phyloP scores from a whole-genome alignment of 64 coral and sea anemone genomes.

The Actinia equina region DNA sequence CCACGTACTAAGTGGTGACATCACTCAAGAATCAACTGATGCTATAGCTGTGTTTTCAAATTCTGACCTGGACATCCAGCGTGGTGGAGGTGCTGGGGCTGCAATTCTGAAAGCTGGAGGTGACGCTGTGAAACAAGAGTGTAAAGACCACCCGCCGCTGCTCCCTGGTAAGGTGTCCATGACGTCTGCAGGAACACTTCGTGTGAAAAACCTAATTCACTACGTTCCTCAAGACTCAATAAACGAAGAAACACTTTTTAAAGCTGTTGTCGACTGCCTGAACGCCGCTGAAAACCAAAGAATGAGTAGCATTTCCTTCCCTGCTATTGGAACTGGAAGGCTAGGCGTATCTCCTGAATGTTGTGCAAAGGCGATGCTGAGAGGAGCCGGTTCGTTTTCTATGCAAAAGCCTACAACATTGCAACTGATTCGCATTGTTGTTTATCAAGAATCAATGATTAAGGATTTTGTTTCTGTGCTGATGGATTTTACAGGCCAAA shows the following conservation, averaged over 20 bases:
- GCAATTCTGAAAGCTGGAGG: slow-evolving; percentile 51
- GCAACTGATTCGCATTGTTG: slow-evolving; percentile 42
- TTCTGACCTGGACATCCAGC: slow-evolving; percentile 1
- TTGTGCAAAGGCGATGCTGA: background rate
- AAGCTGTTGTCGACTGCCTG: background rate
- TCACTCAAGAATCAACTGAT: slow-evolving; percentile 57
- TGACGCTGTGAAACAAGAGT: slow-evolving; percentile 9
- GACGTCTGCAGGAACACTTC: slow-evolving; percentile 29
- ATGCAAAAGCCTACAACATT: background rate
- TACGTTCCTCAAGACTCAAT: background rate
- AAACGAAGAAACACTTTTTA: background rate
- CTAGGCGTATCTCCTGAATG: slow-evolving; percentile 16
- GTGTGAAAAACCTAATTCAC: background rate
- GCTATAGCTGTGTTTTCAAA: slow-evolving; percentile 62
- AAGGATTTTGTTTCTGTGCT: slow-evolving; percentile 27
- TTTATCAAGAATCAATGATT: slow-evolving; percentile 57
- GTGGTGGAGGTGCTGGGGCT: slow-evolving; percentile 39
- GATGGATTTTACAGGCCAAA: background rate
- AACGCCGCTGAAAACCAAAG: slow-evolving; percentile 10
- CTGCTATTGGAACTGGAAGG: slow-evolving; percentile 57
- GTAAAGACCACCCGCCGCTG: background rate
- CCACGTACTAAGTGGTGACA: slow-evolving; percentile 42
- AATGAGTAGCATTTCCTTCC: slow-evolving; percentile 47
- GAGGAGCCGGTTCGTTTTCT: background rate
- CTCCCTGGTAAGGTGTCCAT: slow-evolving; percentile 35